These are phyloP conservation scores for Dasyprocta punctata DNA, from an alignment of 2,113 vertebrate species.

Conservation along the genomic window DNA sequence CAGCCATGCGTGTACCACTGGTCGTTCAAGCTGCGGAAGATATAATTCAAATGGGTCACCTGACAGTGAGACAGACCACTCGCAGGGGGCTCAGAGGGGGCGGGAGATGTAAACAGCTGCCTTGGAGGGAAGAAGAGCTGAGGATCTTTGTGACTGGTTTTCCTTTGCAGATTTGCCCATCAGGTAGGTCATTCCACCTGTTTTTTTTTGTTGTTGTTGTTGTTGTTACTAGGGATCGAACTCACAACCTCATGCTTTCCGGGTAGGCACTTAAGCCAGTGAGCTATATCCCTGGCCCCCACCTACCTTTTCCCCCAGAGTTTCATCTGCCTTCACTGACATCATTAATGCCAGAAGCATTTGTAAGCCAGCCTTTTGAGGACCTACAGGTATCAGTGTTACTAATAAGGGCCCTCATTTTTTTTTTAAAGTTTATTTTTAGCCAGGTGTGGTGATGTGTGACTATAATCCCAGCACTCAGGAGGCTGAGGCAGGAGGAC, in stretches of 20 bases:
- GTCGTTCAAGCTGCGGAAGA: neutral
- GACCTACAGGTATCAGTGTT: neutral
- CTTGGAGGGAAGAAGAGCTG: neutral
- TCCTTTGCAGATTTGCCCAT: neutral
- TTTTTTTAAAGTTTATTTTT: neutral
- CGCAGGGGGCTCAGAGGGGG: neutral
- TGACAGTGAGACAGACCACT: neutral
- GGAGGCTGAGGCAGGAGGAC: neutral
- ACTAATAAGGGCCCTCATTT: neutral
- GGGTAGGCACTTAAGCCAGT: no score
- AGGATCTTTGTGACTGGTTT: neutral
- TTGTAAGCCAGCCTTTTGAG: neutral
- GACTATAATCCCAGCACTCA: neutral
- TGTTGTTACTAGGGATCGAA: no score
- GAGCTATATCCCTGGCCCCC: no score
- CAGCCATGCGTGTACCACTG: neutral
- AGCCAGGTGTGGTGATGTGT: neutral
- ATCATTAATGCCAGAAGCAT: neutral
- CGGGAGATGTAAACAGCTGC: neutral
- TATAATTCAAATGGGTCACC: neutral
- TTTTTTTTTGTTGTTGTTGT: no score
- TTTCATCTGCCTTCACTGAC: neutral
- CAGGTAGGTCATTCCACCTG: neutral
- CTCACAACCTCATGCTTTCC: no score
- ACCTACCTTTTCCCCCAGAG: no score